Conservation (phyloP, 2,888 invertebrate genomes). For the Eilema caniola region DNA sequence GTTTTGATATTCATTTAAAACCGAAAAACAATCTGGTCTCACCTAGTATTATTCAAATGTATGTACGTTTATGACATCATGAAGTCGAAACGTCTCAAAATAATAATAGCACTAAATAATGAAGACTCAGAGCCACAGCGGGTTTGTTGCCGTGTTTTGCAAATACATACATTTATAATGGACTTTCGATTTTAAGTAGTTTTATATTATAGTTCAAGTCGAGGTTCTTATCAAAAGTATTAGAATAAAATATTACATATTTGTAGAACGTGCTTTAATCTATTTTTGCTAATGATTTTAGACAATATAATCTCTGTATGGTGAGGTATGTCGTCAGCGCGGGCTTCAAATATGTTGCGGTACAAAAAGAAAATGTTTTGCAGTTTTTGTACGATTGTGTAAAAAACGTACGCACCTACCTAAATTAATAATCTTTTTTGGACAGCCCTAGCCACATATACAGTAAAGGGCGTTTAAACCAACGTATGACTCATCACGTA, state of each 20-base stretch:
- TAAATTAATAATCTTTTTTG: no score
- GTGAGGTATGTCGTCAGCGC: neutral
- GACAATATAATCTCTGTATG: no score
- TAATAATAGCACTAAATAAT: neutral
- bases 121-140: neutral
- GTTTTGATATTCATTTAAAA: neutral
- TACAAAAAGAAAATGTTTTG: neutral
- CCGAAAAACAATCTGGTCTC: neutral
- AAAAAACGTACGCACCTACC: no score
- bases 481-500: conserved; percentile 3
- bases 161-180: neutral
- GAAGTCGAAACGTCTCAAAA: conserved; percentile 1
- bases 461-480: conserved; percentile 3
- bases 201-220: neutral
- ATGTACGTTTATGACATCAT: neutral
- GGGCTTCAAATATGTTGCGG: neutral
- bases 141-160: neutral
- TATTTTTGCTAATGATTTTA: no score
- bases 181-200: neutral
- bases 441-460: conserved; percentile 13
- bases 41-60: neutral
- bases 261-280: no score
- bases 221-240: neutral
- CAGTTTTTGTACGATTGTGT: neutral
- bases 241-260: no score